phyloP scores from a whole-genome alignment of 2,797 vertebrate genomes.

The Tachyglossus aculeatus region DNA sequence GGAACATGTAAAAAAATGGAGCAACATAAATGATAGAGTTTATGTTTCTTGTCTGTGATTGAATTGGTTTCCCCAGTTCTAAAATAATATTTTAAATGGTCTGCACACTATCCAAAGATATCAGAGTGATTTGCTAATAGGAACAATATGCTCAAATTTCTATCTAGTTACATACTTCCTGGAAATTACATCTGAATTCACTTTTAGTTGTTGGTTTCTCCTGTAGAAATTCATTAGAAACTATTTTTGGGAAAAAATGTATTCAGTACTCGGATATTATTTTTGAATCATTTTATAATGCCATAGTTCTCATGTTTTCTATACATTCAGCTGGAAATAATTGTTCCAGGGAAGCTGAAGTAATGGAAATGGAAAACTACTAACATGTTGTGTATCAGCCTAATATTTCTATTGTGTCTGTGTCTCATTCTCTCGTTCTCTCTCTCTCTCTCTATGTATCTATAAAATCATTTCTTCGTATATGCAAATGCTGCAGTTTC shows the following conservation, averaged over 20 bases:
- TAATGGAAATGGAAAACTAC: conserved; percentile 61
- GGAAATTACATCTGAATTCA: not conserved
- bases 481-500: conserved; percentile 56
- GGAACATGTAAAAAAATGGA: not conserved
- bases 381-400: conserved; percentile 61
- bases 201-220: conserved; percentile 23
- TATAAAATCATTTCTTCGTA: conserved; percentile 61
- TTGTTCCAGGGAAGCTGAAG: conserved; percentile 62
- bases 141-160: no score
- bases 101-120: no score
- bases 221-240: conserved; percentile 41
- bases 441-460: conserved; percentile 62
- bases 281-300: conserved; percentile 53
- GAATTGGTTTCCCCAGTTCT: not conserved
- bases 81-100: no score
- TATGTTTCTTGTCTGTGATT: not conserved
- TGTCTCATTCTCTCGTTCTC: conserved; percentile 62
- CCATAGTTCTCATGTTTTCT: conserved; percentile 62
- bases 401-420: no score
- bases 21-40: not conserved
- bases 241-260: conserved; percentile 28
- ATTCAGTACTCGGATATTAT: conserved; percentile 46
- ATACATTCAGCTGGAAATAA: conserved; percentile 62
- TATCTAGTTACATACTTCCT: no score
- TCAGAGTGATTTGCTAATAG: no score